These are phyloP conservation scores for Noctua janthe DNA, from an alignment of 2,888 invertebrate species.

Conservation along the genomic window DNA sequence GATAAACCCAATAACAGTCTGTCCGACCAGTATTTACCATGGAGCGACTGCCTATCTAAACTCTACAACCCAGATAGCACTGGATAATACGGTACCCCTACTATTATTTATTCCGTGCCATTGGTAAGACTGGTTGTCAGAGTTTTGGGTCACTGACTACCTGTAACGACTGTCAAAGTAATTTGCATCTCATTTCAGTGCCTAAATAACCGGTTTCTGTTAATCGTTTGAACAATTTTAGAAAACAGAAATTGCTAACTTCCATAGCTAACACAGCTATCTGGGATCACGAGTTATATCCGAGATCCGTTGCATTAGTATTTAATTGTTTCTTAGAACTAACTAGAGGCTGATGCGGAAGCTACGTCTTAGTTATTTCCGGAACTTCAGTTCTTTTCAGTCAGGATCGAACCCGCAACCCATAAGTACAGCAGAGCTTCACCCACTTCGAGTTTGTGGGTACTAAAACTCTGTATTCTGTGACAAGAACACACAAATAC, in stretches of 20 bases:
- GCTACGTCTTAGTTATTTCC: not conserved
- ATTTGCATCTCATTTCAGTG: not conserved
- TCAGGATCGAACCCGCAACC: conserved; percentile 7
- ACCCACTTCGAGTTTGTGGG: not conserved
- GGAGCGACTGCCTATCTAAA: no score
- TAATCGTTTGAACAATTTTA: no score
- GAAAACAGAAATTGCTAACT: not conserved
- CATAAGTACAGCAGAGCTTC: not conserved
- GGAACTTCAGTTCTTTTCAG: not conserved
- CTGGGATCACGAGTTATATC: not conserved
- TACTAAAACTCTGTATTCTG: not conserved
- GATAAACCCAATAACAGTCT: no score
- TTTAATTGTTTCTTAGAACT: not conserved
- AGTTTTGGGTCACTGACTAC: no score
- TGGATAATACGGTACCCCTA: no score
- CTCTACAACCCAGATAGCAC: no score
- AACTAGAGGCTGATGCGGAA: not conserved
- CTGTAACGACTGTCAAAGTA: no score
- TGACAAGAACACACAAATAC: not conserved
- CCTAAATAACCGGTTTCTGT: not conserved
- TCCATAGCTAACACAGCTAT: not conserved
- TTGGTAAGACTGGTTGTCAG: no score
- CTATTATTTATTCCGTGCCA: no score
- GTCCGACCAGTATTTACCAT: no score
- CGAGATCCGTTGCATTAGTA: not conserved